These are phyloP conservation scores for Piaya cayana DNA, from an alignment of 2,113 vertebrate genomes.

Conservation along the genomic window DNA sequence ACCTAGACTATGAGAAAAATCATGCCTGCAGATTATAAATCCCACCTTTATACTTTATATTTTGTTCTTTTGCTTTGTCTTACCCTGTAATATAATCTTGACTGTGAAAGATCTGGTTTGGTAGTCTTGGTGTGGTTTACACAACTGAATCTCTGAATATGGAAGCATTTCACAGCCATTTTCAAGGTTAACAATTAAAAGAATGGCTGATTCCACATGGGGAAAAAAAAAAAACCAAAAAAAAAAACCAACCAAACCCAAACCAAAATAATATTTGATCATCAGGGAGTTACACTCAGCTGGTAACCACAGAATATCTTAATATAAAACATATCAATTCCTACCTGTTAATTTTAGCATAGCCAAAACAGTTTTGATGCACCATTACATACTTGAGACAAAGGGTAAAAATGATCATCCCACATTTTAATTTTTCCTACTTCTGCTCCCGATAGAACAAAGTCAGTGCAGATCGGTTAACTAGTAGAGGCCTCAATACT, in stretches of 20 bases:
- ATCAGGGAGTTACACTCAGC: neutral
- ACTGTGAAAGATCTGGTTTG: neutral
- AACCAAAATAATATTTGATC: neutral
- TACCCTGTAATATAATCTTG: neutral
- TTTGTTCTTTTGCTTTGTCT: neutral
- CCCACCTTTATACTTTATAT: neutral
- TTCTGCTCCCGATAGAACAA: neutral
- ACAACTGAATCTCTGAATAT: neutral
- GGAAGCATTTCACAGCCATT: neutral
- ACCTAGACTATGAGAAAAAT: neutral
- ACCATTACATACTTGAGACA: neutral
- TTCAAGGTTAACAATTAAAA: neutral
- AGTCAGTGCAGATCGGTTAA: neutral
- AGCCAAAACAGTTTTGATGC: neutral
- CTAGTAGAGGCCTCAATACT: neutral
- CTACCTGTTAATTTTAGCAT: neutral
- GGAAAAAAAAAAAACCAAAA: neutral
- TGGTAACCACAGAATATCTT: neutral
- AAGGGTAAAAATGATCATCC: neutral
- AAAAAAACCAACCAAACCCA: too few relatives aligned
- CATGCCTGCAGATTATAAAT: neutral
- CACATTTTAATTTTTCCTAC: neutral
- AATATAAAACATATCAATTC: neutral
- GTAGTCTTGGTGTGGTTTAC: neutral
- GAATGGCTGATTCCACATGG: neutral